phyloP scores from a whole-genome alignment of 2,113 vertebrate species.

The Sinosuthora webbiana region DNA sequence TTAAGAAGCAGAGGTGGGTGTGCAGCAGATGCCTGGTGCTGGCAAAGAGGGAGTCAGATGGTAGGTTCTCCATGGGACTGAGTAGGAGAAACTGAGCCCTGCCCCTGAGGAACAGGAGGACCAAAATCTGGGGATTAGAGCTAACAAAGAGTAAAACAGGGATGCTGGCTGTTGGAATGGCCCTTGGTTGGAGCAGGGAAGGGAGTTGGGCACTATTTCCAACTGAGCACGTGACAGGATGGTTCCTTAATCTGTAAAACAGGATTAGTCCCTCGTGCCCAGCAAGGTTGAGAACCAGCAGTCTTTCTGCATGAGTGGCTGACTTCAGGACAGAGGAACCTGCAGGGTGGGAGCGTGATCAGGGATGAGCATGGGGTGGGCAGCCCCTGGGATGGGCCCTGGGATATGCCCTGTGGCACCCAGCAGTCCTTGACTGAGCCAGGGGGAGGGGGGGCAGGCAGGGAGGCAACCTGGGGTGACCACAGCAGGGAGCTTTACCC shows the following conservation, averaged over 20 bases:
- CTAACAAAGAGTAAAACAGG: fast-evolving
- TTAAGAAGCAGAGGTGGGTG: background rate
- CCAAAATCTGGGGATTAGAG: background rate
- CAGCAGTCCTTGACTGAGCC: fast-evolving
- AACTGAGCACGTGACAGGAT: background rate
- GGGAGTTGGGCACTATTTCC: background rate
- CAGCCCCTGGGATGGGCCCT: background rate
- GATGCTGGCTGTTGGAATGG: background rate
- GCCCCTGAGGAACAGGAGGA: background rate
- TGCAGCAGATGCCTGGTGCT: background rate
- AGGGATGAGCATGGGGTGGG: fast-evolving
- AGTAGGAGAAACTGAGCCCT: background rate
- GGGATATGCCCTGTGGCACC: background rate
- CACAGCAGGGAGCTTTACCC: background rate
- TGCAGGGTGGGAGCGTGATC: fast-evolving
- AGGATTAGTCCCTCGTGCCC: background rate
- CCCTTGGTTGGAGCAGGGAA: fast-evolving
- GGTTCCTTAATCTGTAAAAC: background rate
- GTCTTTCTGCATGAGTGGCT: fast-evolving
- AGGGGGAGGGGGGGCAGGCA: background rate
- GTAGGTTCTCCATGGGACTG: background rate
- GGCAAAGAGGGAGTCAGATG: background rate
- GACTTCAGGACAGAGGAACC: background rate
- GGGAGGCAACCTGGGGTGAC: background rate
- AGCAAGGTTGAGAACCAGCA: fast-evolving